Evolutionary conservation across 2,888 invertebrate species (phyloP), one percentile per base, ranked within the genome.

Genomic region (Globia sparganii): DNA sequence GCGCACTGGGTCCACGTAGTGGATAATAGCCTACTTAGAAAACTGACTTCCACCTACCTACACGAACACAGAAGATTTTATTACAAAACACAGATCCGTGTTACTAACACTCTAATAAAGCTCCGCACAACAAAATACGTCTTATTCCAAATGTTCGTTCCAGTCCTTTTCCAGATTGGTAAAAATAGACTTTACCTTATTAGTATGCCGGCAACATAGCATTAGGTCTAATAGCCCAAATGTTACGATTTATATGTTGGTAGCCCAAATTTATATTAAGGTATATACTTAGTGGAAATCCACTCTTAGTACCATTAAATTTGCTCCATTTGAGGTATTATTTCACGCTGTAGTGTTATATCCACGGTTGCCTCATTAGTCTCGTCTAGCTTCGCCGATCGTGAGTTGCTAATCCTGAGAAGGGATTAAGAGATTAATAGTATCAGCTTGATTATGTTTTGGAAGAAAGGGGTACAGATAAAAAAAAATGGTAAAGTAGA

Each of bases 141-240:
- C 66, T 85, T 77, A 71, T 56, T 73, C n/a, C 62, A 62, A 75
- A 83, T 64, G 67, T 74, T 72, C 34, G 37, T 74, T 65, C n/a
- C 59, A 75, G 80, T 69, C 72, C 88, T 74, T 88, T 65, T 62
- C 31, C 37, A 67, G 64, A 86, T 84, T 79, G 86, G 69, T 84
- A 81, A 81, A 83, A 86, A 87, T 79, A 73, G 74, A 64, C 31
- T 75, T 66, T 49, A n/a, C n/a, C 72, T 86, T 61, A 87, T 86
- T 86, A 81, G 79, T 86, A 86, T 88, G 64, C 86, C 34, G 62
- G 46, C 25, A 74, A 62, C 88, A 86, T 71, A 78, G 84, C 66
- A 71, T 79, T 80, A 77, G 65, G 67, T 67, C 75, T 77, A 83
- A 86, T 79, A 76, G 88, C 72, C 76, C 79, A 58, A 87, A 86